These are phyloP conservation scores for Dichetophora obliterata DNA, from an alignment of 2,888 invertebrate species.

Conservation along the genomic window DNA sequence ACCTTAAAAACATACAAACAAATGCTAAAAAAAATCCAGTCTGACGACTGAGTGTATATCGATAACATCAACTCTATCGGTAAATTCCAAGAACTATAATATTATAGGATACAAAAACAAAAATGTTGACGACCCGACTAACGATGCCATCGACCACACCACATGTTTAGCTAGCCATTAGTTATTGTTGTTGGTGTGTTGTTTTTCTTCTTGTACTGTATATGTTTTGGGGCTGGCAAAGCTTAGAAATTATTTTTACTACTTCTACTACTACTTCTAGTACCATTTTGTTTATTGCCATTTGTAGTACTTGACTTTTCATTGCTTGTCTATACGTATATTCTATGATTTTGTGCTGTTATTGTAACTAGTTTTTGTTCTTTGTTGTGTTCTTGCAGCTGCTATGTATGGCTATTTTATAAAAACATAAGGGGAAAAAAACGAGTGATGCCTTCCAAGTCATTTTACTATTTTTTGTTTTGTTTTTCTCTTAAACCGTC, in stretches of 20 bases:
- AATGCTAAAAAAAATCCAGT: neutral
- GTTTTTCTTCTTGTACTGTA: neutral
- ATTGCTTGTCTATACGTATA: no score
- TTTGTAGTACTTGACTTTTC: no score
- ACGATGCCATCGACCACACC: constrained; percentile 1
- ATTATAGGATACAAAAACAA: neutral
- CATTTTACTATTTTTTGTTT: neutral
- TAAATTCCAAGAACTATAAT: constrained; percentile 19
- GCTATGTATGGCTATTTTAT: no score
- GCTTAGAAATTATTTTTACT: neutral
- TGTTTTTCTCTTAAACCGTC: constrained; percentile 50
- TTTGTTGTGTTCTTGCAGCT: no score
- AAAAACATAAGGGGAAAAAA: no score
- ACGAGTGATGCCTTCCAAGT: no score
- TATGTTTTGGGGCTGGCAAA: neutral
- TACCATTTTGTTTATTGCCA: no score
- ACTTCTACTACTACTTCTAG: neutral
- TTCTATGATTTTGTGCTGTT: no score
- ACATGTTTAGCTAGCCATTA: neutral
- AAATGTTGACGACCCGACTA: constrained; percentile 7
- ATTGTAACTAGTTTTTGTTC: no score
- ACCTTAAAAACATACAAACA: neutral
- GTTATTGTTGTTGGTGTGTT: neutral
- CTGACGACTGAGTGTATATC: neutral
- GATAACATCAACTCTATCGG: constrained; percentile 11